Conservation (phyloP, 2,888 invertebrate species). For the Phalera bucephala region DNA sequence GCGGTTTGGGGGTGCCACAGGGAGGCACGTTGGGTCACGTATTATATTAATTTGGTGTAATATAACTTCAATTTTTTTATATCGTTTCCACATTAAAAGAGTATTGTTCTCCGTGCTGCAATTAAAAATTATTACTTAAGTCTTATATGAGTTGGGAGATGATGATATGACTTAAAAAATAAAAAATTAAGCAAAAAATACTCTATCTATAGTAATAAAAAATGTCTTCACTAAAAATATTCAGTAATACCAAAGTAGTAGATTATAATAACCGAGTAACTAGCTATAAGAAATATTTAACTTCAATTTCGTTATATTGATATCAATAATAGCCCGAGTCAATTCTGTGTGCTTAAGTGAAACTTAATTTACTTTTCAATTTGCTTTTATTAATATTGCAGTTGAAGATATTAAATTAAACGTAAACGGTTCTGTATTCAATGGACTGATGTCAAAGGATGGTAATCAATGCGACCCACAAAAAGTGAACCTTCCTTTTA, state of each 20-base stretch:
- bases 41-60: constrained; percentile 37
- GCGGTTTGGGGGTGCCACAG: constrained; percentile 47
- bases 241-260: too few relatives aligned
- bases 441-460: not conserved
- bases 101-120: too few relatives aligned
- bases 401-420: constrained; percentile 19
- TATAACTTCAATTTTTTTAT: constrained; percentile 10
- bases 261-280: too few relatives aligned
- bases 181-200: not conserved
- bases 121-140: too few relatives aligned
- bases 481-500: too few relatives aligned
- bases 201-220: not conserved
- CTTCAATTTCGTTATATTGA: constrained; percentile 5
- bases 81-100: not conserved
- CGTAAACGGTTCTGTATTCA: constrained; percentile 8
- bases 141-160: too few relatives aligned
- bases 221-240: not conserved
- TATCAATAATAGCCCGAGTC: constrained; percentile 5
- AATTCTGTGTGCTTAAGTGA: constrained; percentile 10
- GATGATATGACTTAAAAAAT: too few relatives aligned
- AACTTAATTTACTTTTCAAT: constrained; percentile 18
- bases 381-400: constrained; percentile 21
- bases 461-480: not conserved
- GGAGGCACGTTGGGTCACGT: constrained; percentile 45
- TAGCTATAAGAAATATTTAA: constrained; percentile 3